Percentiles rank a stretch among this genome's conserved stretches.
Evolutionary conservation across 2,888 invertebrate species (phyloP).

Genomic region (Sinodicranocentrus sp.): DNA sequence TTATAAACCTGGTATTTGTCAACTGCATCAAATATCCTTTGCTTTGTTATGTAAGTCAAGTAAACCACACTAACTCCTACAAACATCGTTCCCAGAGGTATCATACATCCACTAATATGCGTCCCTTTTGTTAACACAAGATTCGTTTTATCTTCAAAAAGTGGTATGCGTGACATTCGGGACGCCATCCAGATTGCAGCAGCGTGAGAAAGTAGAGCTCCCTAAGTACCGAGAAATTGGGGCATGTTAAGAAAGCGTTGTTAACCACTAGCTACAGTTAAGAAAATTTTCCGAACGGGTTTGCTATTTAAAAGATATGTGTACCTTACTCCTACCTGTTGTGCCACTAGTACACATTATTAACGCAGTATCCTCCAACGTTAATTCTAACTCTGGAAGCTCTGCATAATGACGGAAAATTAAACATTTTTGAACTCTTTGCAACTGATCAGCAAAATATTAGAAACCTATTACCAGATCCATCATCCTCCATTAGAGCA

Average conservation of each 20-base stretch:
- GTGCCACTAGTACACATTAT: slow-evolving; percentile 75
- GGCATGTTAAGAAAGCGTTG: no score
- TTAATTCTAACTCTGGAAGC: slow-evolving; percentile 50
- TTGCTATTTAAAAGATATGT: no score
- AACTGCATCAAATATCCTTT: slow-evolving; percentile 70
- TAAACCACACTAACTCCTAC: slow-evolving; percentile 53
- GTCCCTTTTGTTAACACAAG: slow-evolving; percentile 72
- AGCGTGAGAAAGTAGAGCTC: slow-evolving; percentile 68
- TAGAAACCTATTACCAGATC: slow-evolving; percentile 57
- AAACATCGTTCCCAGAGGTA: slow-evolving; percentile 58
- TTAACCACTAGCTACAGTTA: no score
- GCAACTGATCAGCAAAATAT: background rate
- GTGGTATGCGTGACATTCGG: slow-evolving; percentile 21
- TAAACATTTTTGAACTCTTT: no score
- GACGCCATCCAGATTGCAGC: slow-evolving; percentile 49
- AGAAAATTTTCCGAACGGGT: no score
- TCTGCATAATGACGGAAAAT: slow-evolving; percentile 57
- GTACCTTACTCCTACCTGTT: slow-evolving; percentile 59
- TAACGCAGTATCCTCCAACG: slow-evolving; percentile 58
- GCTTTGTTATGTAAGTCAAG: slow-evolving; percentile 65
- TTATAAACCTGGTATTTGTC: slow-evolving; percentile 69
- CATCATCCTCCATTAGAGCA: slow-evolving; percentile 73
- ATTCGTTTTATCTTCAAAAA: slow-evolving; percentile 55
- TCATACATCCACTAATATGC: slow-evolving; percentile 70
- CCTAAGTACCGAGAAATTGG: slow-evolving; percentile 49